These are phyloP conservation scores for Noctua pronuba DNA, from an alignment of 2,888 invertebrate genomes.

Conservation along the genomic window DNA sequence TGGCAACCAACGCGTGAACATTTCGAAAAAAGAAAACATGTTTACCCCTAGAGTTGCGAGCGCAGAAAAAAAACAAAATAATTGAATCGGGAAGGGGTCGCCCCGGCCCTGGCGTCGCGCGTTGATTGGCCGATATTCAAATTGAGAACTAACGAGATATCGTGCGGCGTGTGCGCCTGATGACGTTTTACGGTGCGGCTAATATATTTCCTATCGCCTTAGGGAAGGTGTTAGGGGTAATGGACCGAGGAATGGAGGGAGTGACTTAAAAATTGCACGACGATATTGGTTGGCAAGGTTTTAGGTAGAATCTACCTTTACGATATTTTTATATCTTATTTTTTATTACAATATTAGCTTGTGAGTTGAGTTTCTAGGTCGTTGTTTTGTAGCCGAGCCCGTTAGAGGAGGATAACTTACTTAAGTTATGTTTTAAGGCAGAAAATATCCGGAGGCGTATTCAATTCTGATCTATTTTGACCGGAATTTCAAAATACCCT, in stretches of 20 bases:
- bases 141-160: slow-evolving; percentile 85
- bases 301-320: slow-evolving; percentile 59
- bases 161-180: slow-evolving; percentile 82
- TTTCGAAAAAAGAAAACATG: slow-evolving; percentile 63
- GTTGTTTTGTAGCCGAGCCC: not conserved
- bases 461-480: not conserved
- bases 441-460: not conserved
- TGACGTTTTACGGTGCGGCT: slow-evolving; percentile 85
- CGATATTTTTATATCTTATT: slow-evolving; percentile 40
- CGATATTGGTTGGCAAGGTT: slow-evolving; percentile 64
- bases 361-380: not conserved
- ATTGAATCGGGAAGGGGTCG: slow-evolving; percentile 83
- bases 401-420: not conserved
- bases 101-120: slow-evolving; percentile 77
- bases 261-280: slow-evolving; percentile 73
- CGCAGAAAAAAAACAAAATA: slow-evolving; percentile 75
- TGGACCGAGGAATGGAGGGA: slow-evolving; percentile 84
- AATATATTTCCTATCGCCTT: slow-evolving; percentile 85
- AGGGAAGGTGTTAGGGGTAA: slow-evolving; percentile 78
- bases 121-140: slow-evolving; percentile 90
- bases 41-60: slow-evolving; percentile 71
- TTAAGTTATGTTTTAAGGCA: not conserved
- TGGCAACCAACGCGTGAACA: slow-evolving; percentile 33
- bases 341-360: slow-evolving; percentile 22
- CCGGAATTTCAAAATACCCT: too few relatives aligned